These are phyloP conservation scores for Pteromalus puparum DNA, from an alignment of 1,140 invertebrate genomes.

Conservation along the genomic window DNA sequence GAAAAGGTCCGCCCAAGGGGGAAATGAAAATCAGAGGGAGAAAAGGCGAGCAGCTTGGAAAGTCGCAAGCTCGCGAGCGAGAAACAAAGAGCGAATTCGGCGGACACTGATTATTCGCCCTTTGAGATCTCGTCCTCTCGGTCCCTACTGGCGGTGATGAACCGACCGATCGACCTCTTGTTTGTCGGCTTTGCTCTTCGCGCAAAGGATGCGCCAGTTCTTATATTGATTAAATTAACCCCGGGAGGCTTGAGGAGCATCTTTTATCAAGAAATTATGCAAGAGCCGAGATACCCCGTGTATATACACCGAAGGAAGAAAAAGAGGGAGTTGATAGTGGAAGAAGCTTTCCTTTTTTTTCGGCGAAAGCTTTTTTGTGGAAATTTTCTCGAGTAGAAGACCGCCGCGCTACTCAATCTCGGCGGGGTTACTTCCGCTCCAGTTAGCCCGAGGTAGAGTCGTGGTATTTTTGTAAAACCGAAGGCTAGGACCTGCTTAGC, in stretches of 20 bases:
- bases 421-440: slow-evolving; percentile 29
- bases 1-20: not conserved
- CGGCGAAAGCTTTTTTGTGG: not conserved
- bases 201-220: not conserved
- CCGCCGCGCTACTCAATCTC: not conserved
- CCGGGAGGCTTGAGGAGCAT: not conserved
- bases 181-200: not conserved
- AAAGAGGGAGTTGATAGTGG: not conserved
- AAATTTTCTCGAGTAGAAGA: slow-evolving; percentile 22
- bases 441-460: not conserved
- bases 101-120: slow-evolving; percentile 29
- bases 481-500: not conserved
- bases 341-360: not conserved
- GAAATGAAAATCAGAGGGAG: slow-evolving; percentile 18
- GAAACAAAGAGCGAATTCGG: slow-evolving; percentile 15
- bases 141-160: not conserved
- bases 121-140: not conserved
- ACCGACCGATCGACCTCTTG: not conserved
- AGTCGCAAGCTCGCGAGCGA: not conserved
- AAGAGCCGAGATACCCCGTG: not conserved
- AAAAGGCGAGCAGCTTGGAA: not conserved
- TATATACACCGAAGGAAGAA: not conserved
- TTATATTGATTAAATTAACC: slow-evolving; percentile 51
- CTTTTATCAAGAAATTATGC: slow-evolving; percentile 24
- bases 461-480: slow-evolving; percentile 19